A percentile compares a stretch with the other conserved stretches of the same genome.
Conservation (phyloP, 2,797 vertebrate genomes). For the Crocidura indochinensis region DNA sequence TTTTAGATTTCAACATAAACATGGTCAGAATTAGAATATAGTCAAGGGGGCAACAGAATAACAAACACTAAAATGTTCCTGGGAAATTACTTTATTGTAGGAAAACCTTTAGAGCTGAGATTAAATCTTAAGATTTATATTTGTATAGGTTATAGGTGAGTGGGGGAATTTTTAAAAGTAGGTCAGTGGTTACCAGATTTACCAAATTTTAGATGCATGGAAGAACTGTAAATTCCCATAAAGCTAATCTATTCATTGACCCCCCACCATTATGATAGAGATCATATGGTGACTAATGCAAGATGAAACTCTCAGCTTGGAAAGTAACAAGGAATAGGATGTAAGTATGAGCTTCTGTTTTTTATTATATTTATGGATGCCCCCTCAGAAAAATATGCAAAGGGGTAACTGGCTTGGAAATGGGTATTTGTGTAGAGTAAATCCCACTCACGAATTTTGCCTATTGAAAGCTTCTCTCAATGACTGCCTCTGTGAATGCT, state of each 20-base stretch:
- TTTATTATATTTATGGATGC: slow-evolving; percentile 98
- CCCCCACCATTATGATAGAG: slow-evolving; percentile 99
- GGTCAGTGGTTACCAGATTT: slow-evolving; percentile 93
- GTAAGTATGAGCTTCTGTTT: slow-evolving; percentile 99
- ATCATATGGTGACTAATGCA: slow-evolving; percentile 99
- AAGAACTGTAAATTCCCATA: slow-evolving; percentile 99
- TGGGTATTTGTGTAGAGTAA: slow-evolving; percentile 86
- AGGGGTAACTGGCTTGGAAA: slow-evolving; percentile 97
- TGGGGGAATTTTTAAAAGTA: slow-evolving; percentile 92
- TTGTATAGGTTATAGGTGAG: slow-evolving; percentile 90
- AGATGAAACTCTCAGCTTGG: slow-evolving; percentile 99
- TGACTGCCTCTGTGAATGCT: slow-evolving; percentile 89
- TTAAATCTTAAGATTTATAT: slow-evolving; percentile 89
- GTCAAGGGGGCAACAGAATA: slow-evolving; percentile 88
- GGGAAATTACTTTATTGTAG: slow-evolving; percentile 88
- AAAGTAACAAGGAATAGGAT: slow-evolving; percentile 99
- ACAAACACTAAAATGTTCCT: slow-evolving; percentile 90
- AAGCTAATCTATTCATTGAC: slow-evolving; percentile 99
- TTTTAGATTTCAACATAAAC: slow-evolving; percentile 88
- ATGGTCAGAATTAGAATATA: slow-evolving; percentile 87
- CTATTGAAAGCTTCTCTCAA: slow-evolving; percentile 89
- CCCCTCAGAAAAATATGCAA: slow-evolving; percentile 99
- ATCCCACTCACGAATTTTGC: slow-evolving; percentile 89
- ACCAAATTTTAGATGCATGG: slow-evolving; percentile 98
- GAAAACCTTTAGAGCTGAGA: slow-evolving; percentile 86